Evolutionary conservation across 2,888 invertebrate species (phyloP), one percentile per base, ranked within the genome.

Genomic region (Lepidochitona cinerea): DNA sequence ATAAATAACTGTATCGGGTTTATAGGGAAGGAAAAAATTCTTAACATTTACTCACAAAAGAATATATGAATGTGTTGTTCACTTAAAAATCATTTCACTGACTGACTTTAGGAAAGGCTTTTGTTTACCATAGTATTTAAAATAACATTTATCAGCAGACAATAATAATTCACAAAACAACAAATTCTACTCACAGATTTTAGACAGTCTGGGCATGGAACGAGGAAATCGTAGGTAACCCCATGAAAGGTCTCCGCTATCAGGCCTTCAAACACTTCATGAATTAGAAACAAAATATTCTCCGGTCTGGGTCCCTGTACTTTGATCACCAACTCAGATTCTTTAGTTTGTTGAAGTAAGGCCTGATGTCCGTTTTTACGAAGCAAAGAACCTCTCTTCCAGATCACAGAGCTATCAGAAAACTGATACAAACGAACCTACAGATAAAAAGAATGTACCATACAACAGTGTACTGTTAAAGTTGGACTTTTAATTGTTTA

Each of bases 361-460:
- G 89, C 89, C 29, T 84, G 73, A 75, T 90, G 90, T 41, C 84
- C 85, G 79, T 90, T 89, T 75, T 90, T 90, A 72, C 83, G 82
- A 23, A 90, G 80, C 54, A 87, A 83, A 12, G 89, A 89, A 0
- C 90, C 90, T 70, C 84, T 85, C 78, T 89, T 90, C 90, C 90
- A 90, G 59, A 90, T 88, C 41, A 85, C 69, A 5, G 88, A 81
- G 72, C 84, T 85, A 76, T 89, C 88, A 49, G 85, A 86, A 75
- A 88, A 85, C 76, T 88, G 85, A 74, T 89, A 88, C 14, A 90
- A 81, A 18, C 90, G 82, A 7, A 89, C 89, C 88, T 89, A 75
- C 23, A 77, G 74, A 37, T n/a, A n/a, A n/a, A n/a, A n/a, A n/a
- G n/a, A n/a, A n/a, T n/a, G n/a, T n/a, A n/a, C n/a, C n/a, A n/a